Base-by-base conservation (phyloP, 64 coral and sea anemone genomes). In the Acropora yongei region DNA sequence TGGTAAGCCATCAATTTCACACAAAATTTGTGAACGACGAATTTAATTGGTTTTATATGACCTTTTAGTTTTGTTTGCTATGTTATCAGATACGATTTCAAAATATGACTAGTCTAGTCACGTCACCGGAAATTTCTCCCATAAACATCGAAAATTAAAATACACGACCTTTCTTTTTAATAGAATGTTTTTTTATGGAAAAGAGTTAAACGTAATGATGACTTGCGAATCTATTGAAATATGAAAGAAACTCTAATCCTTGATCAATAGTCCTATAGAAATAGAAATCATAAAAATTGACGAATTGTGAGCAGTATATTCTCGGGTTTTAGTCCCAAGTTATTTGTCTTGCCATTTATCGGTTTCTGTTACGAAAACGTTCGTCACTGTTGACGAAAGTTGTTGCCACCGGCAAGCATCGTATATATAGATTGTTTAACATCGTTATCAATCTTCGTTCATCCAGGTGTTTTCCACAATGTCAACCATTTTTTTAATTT, bases 31-130 rank as follows among this genome's bases (percentile, higher is more conserved):
- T 39, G 63, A 71, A 68, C 14, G 17, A 2, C 17, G 67, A 83
- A 66, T 66, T 63, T 12, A 63, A 3, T 63, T 46, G 14, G 6
- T 48, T 85, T 72, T 69, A 20, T 55, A 17, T 4, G 65, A 50
- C 41, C 44, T 18, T 49, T 42, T 39, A 63, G 14, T 14, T 2
- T 8, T 71, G 68, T 65, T 82, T 65, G 6, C 79, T 14, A 1
- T 6, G 53, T 71, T 85, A 85, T 85, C 82, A 44, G 10, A 68
- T 85, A n/a, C 82, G 14, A 18, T 85, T 85, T 44, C 82, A 49
- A 49, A 49, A 85, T 44, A 85, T 48, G 72, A 85, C 82, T 8
- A 46, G 72, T 69, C 65, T 72, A 8, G 82, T 85, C 61, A 85
- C 82, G 82, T 47, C 12, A 80, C 14, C 40, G 41, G 43, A 44